Evolutionary conservation across 2,113 vertebrate species (phyloP).

Genomic region (Nothoprocta pentlandii): DNA sequence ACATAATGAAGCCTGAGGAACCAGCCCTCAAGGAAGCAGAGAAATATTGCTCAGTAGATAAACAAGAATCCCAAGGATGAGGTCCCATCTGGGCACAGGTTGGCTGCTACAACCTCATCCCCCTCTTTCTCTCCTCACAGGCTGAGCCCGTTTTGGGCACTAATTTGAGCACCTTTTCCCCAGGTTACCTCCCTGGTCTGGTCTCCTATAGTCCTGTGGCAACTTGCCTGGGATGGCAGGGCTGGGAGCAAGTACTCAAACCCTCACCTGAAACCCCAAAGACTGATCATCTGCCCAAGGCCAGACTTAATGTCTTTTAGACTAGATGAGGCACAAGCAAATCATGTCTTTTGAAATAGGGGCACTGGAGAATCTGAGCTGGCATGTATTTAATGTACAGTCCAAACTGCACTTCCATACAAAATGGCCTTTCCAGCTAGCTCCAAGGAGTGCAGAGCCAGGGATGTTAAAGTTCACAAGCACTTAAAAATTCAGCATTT

Average conservation of each 20-base stretch:
- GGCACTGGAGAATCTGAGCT: not conserved
- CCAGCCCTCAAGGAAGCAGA: not conserved
- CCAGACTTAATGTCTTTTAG: not conserved
- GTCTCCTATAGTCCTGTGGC: no score
- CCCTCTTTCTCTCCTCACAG: not conserved
- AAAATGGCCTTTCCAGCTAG: not conserved
- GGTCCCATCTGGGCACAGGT: not conserved
- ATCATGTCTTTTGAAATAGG: not conserved
- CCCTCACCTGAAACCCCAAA: not conserved
- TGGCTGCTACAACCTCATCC: not conserved
- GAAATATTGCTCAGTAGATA: not conserved
- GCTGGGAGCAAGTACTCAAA: not conserved
- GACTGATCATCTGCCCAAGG: not conserved
- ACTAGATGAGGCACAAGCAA: not conserved
- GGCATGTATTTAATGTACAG: constrained; percentile 10
- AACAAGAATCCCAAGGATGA: not conserved
- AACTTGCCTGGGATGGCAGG: not conserved
- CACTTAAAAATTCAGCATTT: constrained; percentile 6
- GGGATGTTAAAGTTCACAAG: constrained; percentile 47
- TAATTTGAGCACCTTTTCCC: not conserved
- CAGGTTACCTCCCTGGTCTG: rapidly evolving
- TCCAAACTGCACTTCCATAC: constrained; percentile 37
- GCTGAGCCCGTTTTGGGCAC: not conserved
- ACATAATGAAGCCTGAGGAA: not conserved
- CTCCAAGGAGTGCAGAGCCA: not conserved